These are phyloP conservation scores for Ephialtes manifestator DNA, from an alignment of 2,888 invertebrate genomes.

Conservation along the genomic window DNA sequence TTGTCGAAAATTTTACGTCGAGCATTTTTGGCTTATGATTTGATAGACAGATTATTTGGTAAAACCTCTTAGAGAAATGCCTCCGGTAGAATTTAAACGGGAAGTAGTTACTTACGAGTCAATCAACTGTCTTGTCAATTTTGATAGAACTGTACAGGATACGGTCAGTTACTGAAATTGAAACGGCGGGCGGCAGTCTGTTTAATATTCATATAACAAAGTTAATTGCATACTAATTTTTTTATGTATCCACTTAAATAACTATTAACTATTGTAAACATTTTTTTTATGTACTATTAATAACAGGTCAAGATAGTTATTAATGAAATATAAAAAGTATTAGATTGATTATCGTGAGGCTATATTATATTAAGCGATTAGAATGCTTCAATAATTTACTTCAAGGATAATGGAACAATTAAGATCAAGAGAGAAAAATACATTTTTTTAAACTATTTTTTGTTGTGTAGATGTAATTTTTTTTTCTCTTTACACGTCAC, in stretches of 20 bases:
- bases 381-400: too few species aligned
- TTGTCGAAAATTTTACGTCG: background rate
- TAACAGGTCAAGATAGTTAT: background rate
- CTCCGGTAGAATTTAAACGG: background rate
- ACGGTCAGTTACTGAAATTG: conserved; percentile 1
- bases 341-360: background rate
- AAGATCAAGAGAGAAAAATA: too few species aligned
- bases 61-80: background rate
- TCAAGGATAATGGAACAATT: too few species aligned
- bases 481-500: too few species aligned
- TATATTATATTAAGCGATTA: background rate
- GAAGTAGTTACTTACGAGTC: background rate
- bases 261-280: too few species aligned
- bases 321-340: background rate
- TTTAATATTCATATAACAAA: background rate
- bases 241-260: background rate
- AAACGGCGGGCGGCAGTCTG: background rate
- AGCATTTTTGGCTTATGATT: background rate
- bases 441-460: too few species aligned
- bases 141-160: background rate
- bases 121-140: conserved; percentile 15
- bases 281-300: too few species aligned
- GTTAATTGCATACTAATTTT: background rate
- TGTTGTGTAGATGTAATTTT: too few species aligned
- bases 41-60: background rate